Base-by-base conservation (phyloP, 2,888 invertebrate species). In the Stenodema calcarata region DNA sequence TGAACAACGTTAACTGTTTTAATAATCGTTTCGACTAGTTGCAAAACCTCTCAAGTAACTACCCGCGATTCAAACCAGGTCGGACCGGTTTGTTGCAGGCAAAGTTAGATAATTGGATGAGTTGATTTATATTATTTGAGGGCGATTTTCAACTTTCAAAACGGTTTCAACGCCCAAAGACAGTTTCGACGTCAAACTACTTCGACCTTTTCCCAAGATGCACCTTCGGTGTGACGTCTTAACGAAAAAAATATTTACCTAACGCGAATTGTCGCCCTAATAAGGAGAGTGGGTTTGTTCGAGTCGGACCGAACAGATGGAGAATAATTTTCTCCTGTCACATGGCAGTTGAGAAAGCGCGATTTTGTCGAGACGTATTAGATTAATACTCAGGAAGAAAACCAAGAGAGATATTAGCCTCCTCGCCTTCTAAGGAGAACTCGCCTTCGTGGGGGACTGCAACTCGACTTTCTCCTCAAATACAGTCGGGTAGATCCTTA, bases 371-470 rank as follows among this genome's bases (percentile, higher is more conserved):
- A 27, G 62, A 62, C 62, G 62, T 62, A 62, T 62, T 62, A 62
- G 62, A 62, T 62, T 62, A 62, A 62, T 62, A 62, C 62, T 62
- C 62, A 62, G 62, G 62, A 62, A 62, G 62, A 62, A 62, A 62
- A 23, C 23, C 27, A 35, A 18, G 62, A 62, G 62, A 62, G 62
- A 62, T 62, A 62, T 62, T 62, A 62, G 62, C 62, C 23, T 62
- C 62, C 23, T 23, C 62, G 62, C 62, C 62, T 62, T 62, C 23
- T 62, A 62, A 62, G 62, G 62, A 23, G 62, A 62, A 62, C 62
- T 62, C 12, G 62, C 62, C 62, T 18, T 62, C 62, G 18, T 62
- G 62, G 23, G 35, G 62, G 23, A 23, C 62, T 62, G 62, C 62
- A 27, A 62, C 62, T 62, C 23, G 23, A 62, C 62, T 62, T 62